A percentile compares a stretch with the other conserved stretches of the same genome.
Conservation (phyloP, 2,113 vertebrate genomes). For the Oriolus oriolus region DNA sequence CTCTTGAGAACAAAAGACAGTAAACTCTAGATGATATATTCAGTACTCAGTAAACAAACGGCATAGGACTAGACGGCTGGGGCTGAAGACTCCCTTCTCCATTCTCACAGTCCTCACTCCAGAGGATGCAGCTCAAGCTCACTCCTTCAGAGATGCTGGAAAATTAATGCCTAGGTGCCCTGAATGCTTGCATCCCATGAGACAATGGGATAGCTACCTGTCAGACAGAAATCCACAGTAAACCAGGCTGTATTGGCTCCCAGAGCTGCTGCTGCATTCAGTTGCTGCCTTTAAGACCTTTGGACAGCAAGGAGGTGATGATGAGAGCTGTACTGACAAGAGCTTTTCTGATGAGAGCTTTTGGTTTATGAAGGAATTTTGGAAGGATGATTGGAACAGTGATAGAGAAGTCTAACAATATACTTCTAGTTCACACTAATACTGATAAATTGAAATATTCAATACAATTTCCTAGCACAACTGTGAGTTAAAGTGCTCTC, state of each 20-base stretch:
- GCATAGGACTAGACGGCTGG: background rate
- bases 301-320: background rate
- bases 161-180: background rate
- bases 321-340: background rate
- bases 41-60: background rate
- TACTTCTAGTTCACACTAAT: background rate
- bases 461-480: background rate
- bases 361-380: background rate
- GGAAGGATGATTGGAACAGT: background rate
- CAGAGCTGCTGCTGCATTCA: background rate
- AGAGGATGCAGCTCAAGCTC: background rate
- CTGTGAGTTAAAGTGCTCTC: conserved; percentile 14
- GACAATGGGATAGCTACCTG: background rate
- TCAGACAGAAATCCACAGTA: background rate
- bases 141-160: background rate
- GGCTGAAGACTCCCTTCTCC: background rate
- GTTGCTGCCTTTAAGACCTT: background rate
- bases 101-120: background rate
- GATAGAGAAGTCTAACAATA: background rate
- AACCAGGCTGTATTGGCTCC: background rate
- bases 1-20: background rate
- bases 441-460: background rate
- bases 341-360: background rate
- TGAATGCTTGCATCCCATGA: background rate
- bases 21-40: background rate